Conservation (phyloP, 2,113 vertebrate species). For the Cervus canadensis region DNA sequence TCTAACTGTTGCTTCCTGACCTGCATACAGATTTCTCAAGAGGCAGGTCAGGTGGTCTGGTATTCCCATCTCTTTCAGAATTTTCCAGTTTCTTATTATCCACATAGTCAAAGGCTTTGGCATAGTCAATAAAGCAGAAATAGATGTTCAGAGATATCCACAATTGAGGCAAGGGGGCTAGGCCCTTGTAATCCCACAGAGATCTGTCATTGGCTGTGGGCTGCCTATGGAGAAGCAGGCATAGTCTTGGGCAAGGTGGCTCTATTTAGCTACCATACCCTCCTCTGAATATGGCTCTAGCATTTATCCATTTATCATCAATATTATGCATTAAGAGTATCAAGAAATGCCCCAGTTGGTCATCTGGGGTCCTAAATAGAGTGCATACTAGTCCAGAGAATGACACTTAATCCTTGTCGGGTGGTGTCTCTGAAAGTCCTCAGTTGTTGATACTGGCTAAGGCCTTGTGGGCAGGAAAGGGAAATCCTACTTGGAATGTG, state of each 20-base stretch:
- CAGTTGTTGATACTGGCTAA: neutral
- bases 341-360: neutral
- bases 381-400: neutral
- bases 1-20: no score
- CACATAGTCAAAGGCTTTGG: no score
- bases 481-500: neutral
- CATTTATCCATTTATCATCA: neutral
- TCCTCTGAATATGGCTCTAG: neutral
- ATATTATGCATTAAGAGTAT: neutral
- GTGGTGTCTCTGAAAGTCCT: neutral
- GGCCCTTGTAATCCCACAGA: neutral
- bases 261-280: neutral
- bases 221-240: neutral
- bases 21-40: no score
- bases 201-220: neutral
- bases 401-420: neutral
- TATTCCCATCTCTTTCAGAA: no score
- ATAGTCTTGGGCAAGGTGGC: neutral
- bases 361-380: neutral
- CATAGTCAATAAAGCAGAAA: no score
- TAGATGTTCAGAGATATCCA: neutral
- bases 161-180: neutral
- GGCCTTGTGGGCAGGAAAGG: neutral
- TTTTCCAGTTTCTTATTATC: no score
- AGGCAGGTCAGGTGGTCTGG: no score